Evolutionary conservation across 2,113 vertebrate species (phyloP).

Genomic region (Desmodus rotundus): DNA sequence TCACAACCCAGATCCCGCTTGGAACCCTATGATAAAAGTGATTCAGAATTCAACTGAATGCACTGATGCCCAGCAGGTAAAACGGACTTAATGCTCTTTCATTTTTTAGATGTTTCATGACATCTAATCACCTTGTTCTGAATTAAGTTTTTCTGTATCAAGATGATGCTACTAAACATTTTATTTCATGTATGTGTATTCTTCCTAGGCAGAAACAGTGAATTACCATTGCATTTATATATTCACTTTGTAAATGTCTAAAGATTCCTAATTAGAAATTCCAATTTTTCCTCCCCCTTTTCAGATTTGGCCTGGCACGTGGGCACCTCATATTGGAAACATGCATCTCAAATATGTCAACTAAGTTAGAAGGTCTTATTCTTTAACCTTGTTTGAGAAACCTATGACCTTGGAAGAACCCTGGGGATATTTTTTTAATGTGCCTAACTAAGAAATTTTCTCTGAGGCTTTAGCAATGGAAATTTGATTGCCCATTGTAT

Average conservation of each 20-base stretch:
- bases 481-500: constrained; percentile 84
- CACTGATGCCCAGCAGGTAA: constrained; percentile 96
- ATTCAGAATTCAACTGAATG: constrained; percentile 96
- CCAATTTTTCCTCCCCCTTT: constrained; percentile 84
- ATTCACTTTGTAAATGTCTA: constrained; percentile 71
- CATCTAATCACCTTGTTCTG: constrained; percentile 41
- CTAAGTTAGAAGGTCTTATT: constrained; percentile 87
- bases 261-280: constrained; percentile 78
- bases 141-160: constrained; percentile 62
- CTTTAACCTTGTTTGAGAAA: constrained; percentile 83
- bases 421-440: constrained; percentile 85
- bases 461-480: constrained; percentile 86
- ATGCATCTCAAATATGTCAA: constrained; percentile 99
- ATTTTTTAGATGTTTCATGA: background rate
- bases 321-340: constrained; percentile 98
- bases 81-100: constrained; percentile 50
- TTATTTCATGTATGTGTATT: constrained; percentile 58
- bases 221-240: constrained; percentile 76
- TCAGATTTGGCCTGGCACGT: constrained; percentile 98
- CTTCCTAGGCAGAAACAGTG: constrained; percentile 72
- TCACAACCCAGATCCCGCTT: constrained; percentile 94
- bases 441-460: constrained; percentile 93
- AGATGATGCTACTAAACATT: constrained; percentile 60
- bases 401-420: constrained; percentile 83
- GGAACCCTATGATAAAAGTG: constrained; percentile 99